Percentiles rank a stretch among this genome's conserved stretches.
phyloP scores from a whole-genome alignment of 2,797 vertebrate species.

The Girardinus metallicus region DNA sequence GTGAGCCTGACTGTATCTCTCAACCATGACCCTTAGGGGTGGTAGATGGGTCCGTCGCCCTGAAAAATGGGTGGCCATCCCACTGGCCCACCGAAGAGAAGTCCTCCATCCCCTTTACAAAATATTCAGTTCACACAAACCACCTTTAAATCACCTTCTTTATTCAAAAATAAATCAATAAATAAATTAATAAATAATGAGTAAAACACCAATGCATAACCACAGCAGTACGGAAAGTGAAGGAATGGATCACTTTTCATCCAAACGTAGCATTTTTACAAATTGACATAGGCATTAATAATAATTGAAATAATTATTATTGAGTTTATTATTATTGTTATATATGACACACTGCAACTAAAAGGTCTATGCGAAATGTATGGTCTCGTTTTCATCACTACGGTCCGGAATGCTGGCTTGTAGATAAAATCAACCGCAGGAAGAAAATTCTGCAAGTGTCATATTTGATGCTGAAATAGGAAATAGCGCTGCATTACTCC shows the following conservation, averaged over 20 bases:
- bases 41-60: too few species aligned
- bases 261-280: not conserved
- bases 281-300: not conserved
- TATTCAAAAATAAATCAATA: not conserved
- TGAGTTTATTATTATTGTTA: not conserved
- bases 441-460: not conserved
- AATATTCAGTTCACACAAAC: not conserved
- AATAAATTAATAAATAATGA: not conserved
- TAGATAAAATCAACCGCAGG: not conserved
- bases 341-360: not conserved
- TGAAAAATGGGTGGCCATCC: not conserved
- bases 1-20: not conserved
- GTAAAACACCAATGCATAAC: not conserved
- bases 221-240: not conserved
- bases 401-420: not conserved
- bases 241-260: not conserved
- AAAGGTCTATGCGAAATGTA: not conserved
- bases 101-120: not conserved
- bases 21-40: too few species aligned
- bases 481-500: slow-evolving; percentile 37
- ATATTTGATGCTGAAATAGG: slow-evolving; percentile 11
- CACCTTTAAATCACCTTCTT: not conserved
- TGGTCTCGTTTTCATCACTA: not conserved
- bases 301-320: not conserved
- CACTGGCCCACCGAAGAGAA: not conserved